Evolutionary conservation across 2,888 invertebrate genomes (phyloP).

Genomic region (Drosophila meridiana): DNA sequence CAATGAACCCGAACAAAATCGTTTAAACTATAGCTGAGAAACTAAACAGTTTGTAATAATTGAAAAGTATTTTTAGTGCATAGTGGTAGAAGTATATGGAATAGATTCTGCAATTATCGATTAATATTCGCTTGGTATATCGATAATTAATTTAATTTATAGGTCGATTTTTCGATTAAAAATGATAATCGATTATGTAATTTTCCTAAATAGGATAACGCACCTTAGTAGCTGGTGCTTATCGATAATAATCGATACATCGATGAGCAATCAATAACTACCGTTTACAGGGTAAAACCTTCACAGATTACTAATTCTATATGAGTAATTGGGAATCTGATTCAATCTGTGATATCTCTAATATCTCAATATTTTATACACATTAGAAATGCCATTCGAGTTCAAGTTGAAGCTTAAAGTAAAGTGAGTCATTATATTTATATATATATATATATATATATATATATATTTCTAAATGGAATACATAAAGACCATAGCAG

Average conservation of each 20-base stretch:
- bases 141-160: neutral
- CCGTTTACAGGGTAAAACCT: neutral
- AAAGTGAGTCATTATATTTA: neutral
- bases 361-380: no score
- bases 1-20: slow-evolving; percentile 9
- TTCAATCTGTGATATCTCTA: no score
- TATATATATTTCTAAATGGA: neutral
- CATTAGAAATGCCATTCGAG: no score
- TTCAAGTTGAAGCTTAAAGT: neutral
- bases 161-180: neutral
- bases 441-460: no score
- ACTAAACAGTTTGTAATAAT: neutral
- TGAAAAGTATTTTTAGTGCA: neutral
- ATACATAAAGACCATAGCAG: neutral
- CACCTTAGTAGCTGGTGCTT: neutral
- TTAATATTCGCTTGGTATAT: neutral
- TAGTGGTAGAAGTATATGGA: neutral
- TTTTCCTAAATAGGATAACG: neutral
- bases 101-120: neutral
- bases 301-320: neutral
- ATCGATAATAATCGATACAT: neutral
- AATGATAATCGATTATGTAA: no score
- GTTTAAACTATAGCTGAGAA: neutral
- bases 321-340: no score
- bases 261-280: no score